Conservation (phyloP, 2,113 vertebrate genomes). For the Pelmatolapia mariae region DNA sequence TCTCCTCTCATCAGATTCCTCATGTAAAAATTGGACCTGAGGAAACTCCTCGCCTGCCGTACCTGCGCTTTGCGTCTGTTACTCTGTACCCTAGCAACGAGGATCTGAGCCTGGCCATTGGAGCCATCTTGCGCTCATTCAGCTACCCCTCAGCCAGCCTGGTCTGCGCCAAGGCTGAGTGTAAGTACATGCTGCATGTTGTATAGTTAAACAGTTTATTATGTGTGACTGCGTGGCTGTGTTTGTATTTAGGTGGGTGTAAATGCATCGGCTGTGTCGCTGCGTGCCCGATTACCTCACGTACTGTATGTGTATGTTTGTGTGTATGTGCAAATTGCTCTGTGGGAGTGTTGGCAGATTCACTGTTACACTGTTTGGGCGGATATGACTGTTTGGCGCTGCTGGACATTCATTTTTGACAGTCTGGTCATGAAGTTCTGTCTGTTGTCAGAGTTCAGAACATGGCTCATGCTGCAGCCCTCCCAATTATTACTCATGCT, state of each 20-base stretch:
- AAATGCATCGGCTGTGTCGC: background rate
- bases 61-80: constrained; percentile 88
- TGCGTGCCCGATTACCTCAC: background rate
- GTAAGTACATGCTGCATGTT: constrained; percentile 69
- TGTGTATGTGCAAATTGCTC: background rate
- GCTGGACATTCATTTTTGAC: constrained; percentile 38
- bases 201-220: background rate
- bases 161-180: constrained; percentile 93
- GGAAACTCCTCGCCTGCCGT: constrained; percentile 86
- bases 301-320: background rate
- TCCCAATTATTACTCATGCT: constrained; percentile 34
- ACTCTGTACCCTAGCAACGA: constrained; percentile 92
- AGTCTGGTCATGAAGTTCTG: constrained; percentile 49
- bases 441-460: constrained; percentile 46
- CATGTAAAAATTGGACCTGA: constrained; percentile 91
- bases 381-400: constrained; percentile 33
- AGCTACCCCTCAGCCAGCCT: constrained; percentile 89
- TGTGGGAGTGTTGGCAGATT: constrained; percentile 40
- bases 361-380: constrained; percentile 2
- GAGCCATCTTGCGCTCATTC: constrained; percentile 87
- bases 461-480: constrained; percentile 13
- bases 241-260: constrained; percentile 9
- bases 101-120: constrained; percentile 88
- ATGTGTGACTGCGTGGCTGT: background rate
- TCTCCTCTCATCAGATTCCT: constrained; percentile 74